Evolutionary conservation across 2,888 invertebrate species (phyloP).

Genomic region (Rhodophaea formosa): DNA sequence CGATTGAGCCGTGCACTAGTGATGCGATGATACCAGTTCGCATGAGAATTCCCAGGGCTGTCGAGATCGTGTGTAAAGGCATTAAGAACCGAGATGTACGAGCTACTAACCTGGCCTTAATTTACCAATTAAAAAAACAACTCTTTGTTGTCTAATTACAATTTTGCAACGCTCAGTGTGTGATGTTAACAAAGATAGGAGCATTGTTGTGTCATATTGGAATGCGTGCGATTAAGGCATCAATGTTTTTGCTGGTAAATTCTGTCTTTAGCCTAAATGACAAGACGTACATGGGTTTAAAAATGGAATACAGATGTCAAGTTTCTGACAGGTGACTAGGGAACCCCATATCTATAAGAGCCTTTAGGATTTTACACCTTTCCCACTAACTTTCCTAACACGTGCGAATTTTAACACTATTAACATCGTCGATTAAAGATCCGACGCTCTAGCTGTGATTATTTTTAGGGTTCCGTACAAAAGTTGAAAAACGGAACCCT

Average conservation of each 20-base stretch:
- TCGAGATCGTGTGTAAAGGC: conserved; percentile 5
- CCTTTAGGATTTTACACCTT: too few species aligned
- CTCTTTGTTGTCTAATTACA: conserved; percentile 2
- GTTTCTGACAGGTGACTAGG: too few species aligned
- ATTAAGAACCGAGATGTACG: conserved; percentile 7
- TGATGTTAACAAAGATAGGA: not conserved
- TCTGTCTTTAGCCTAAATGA: too few species aligned
- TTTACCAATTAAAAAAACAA: conserved; percentile 7
- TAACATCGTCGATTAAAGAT: too few species aligned
- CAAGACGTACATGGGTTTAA: too few species aligned
- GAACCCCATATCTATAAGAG: too few species aligned
- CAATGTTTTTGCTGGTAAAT: not conserved
- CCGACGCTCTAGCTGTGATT: too few species aligned
- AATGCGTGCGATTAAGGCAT: not conserved
- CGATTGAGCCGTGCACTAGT: conserved; percentile 9
- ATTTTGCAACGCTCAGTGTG: not conserved
- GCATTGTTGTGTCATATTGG: conserved; percentile 2
- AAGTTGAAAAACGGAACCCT: too few species aligned
- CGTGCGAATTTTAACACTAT: too few species aligned
- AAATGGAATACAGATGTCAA: too few species aligned
- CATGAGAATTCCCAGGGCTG: conserved; percentile 12
- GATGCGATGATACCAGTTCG: conserved; percentile 12
- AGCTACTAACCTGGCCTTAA: conserved; percentile 18
- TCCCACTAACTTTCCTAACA: too few species aligned
- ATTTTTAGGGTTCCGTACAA: too few species aligned